phyloP scores from a whole-genome alignment of 2,797 vertebrate genomes.

The Etheostoma nigrum region DNA sequence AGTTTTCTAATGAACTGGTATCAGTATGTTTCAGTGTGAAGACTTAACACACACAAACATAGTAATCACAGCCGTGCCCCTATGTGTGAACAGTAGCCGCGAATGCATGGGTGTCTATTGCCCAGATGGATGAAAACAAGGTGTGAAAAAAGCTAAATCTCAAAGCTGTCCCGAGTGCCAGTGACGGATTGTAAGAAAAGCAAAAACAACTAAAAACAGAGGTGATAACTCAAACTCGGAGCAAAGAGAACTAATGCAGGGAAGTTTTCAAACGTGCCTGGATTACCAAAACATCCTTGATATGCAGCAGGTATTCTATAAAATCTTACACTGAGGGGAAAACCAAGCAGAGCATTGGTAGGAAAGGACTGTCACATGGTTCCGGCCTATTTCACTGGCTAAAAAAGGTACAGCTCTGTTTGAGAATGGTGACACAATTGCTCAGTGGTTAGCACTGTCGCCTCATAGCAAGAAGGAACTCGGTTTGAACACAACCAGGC shows the following conservation, averaged over 20 bases:
- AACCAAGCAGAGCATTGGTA: slow-evolving; percentile 26
- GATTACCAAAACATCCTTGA: slow-evolving; percentile 41
- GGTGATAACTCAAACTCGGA: neutral
- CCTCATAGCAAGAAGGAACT: neutral
- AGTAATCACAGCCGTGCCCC: slow-evolving; percentile 30
- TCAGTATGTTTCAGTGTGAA: slow-evolving; percentile 31
- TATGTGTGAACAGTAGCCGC: slow-evolving; percentile 25
- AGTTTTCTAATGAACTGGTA: slow-evolving; percentile 34
- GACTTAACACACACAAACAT: slow-evolving; percentile 23
- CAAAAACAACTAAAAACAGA: neutral
- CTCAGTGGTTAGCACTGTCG: neutral
- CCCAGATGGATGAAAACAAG: slow-evolving; percentile 41
- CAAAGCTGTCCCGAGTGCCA: slow-evolving; percentile 17
- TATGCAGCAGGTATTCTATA: slow-evolving; percentile 39
- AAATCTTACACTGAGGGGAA: slow-evolving; percentile 31
- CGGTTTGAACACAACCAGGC: neutral
- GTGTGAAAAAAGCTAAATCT: slow-evolving; percentile 28
- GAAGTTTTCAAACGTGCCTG: slow-evolving; percentile 40
- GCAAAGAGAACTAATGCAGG: slow-evolving; percentile 14
- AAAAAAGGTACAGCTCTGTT: slow-evolving; percentile 9
- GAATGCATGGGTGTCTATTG: slow-evolving; percentile 1
- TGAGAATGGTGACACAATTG: slow-evolving; percentile 2
- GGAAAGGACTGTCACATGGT: slow-evolving; percentile 20
- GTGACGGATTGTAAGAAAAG: neutral
- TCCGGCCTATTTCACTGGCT: slow-evolving; percentile 21